phyloP scores from a whole-genome alignment of 2,113 vertebrate genomes.

The Hypanus sabinus region DNA sequence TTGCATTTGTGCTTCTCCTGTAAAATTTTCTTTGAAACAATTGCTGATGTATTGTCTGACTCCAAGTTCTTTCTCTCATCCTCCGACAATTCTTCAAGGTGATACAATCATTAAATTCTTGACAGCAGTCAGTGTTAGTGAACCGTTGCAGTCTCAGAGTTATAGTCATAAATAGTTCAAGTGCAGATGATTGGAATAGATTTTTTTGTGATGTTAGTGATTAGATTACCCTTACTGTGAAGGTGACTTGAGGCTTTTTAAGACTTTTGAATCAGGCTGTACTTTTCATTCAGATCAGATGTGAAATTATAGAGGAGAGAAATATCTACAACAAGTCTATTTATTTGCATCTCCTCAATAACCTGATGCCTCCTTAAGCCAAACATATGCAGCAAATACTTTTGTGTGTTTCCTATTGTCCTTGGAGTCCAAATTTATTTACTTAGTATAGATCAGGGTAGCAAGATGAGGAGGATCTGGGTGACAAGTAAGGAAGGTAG shows the following conservation, averaged over 20 bases:
- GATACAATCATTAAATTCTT: neutral
- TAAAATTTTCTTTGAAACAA: neutral
- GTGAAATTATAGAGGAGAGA: neutral
- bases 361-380: neutral
- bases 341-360: neutral
- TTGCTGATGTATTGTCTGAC: neutral
- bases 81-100: neutral
- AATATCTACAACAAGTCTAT: neutral
- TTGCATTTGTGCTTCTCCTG: neutral
- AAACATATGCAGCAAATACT: neutral
- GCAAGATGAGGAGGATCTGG: no score
- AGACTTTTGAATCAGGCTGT: no score
- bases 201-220: neutral
- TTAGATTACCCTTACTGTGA: neutral
- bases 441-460: no score
- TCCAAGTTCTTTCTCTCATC: neutral
- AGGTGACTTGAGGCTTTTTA: neutral
- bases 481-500: no score
- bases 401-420: neutral
- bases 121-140: neutral
- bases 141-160: neutral
- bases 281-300: neutral
- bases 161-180: neutral
- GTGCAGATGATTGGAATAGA: neutral
- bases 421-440: neutral